Evolutionary conservation across 2,113 vertebrate genomes (phyloP), one percentile per base, ranked within the genome.

Genomic region (Sphyrna mokarran): DNA sequence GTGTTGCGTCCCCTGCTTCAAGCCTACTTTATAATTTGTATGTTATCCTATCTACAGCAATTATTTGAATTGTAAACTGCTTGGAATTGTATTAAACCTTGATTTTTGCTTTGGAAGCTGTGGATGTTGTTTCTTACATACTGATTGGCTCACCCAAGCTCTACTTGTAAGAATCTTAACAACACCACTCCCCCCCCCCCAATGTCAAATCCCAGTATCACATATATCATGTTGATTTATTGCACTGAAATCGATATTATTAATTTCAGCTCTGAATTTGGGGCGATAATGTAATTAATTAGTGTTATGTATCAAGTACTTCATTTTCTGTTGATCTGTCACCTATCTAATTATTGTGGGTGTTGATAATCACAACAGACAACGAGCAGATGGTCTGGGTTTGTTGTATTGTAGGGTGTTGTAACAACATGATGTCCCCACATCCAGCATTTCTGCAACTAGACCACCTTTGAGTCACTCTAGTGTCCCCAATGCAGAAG

Each of bases 301-400:
- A 93, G 61, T 37, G 29, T 63, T 26, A 2, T 20, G 89, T 18
- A 93, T 58, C 63, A 94, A 43, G 16, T 70, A 69, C 26, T 40
- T 70, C 8, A 70, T 48, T 72, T 95, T 29, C 68, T 95, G 69
- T 72, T 72, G 13, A 94, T 95, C 37, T 72, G 94, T 72, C 69
- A 72, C 68, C 37, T 48, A 37, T 48, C 68, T 95, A 72, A 95
- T 95, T 95, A 95, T 72, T 76, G 40, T 76, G 68, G 69, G 69
- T 95, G 94, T 76, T 63, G 91, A 69, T 70, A 10, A 70, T 94
- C 37, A 70, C 33, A 70, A 5, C 20, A 23, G 93, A 9, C 37
- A 63, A 33, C n/a, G 48, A 90, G 87, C 87, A 90, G 26, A 90
- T 66, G 33, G 91, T 4, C 20, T 94, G 37, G 20, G 18, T 94